Evolutionary conservation across 2,113 vertebrate species (phyloP).

Genomic region (Machaerirhynchus nigripectus): DNA sequence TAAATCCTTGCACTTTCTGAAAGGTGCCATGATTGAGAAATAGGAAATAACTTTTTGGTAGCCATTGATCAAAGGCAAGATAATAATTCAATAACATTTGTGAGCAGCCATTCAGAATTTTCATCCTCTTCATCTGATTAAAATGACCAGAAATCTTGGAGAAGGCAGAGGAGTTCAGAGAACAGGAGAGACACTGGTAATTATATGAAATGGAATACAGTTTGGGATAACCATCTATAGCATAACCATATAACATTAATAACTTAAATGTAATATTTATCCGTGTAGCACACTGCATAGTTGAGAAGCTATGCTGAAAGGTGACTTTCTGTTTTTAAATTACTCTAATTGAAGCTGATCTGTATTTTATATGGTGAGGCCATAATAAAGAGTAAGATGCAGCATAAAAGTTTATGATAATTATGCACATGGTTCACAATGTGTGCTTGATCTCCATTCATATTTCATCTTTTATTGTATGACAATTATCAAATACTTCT

Average conservation of each 20-base stretch:
- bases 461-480: constrained; percentile 26
- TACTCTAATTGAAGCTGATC: not conserved
- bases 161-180: not conserved
- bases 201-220: not conserved
- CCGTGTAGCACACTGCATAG: not conserved
- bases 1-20: not conserved
- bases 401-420: constrained; percentile 44
- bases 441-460: not conserved
- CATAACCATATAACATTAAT: not conserved
- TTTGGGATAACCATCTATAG: not conserved
- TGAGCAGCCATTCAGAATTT: not conserved
- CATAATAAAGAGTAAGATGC: constrained; percentile 17
- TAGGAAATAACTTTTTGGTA: not conserved
- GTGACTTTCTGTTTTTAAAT: not conserved
- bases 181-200: not conserved
- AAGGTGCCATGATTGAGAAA: not conserved
- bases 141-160: not conserved
- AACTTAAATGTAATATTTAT: not conserved
- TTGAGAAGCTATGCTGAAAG: not conserved
- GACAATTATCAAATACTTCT: not conserved
- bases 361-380: not conserved
- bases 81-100: not conserved
- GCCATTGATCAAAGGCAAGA: not conserved
- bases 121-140: not conserved
- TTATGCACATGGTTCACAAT: constrained; percentile 12